Percentiles rank a stretch among this genome's conserved stretches.
phyloP scores from a whole-genome alignment of 2,113 vertebrate genomes.

The Hirundichthys speculiger region DNA sequence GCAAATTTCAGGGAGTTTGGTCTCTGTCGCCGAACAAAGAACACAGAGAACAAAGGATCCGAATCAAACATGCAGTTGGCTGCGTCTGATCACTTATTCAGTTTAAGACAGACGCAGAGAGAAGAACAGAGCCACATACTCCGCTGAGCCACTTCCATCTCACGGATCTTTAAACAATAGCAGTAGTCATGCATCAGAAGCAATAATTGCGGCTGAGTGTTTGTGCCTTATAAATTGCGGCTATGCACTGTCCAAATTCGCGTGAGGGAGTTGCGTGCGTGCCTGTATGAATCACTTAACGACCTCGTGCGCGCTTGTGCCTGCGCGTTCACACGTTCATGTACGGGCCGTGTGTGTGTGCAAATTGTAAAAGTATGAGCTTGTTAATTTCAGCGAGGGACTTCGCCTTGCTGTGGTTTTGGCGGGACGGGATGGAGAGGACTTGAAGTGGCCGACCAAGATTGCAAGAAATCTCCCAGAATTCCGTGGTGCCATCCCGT shows the following conservation, averaged over 20 bases:
- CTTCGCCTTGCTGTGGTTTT: constrained; percentile 82
- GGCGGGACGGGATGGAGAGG: constrained; percentile 64
- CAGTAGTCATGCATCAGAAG: constrained; percentile 70
- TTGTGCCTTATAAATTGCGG: constrained; percentile 65
- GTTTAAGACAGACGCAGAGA: constrained; percentile 35
- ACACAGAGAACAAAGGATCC: no score
- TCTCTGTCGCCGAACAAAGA: no score
- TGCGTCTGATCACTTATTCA: constrained; percentile 34
- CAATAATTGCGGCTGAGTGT: constrained; percentile 66
- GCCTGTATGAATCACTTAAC: constrained; percentile 43
- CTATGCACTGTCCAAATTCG: constrained; percentile 50
- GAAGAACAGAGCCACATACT: constrained; percentile 48
- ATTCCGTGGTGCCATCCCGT: constrained; percentile 61
- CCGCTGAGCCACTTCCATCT: constrained; percentile 57
- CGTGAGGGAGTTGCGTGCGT: constrained; percentile 42
- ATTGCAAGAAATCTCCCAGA: constrained; percentile 76
- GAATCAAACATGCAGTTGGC: background rate
- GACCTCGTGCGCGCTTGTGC: constrained; percentile 12
- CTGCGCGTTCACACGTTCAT: constrained; percentile 52
- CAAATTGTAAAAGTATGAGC: constrained; percentile 82
- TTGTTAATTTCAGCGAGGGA: constrained; percentile 82
- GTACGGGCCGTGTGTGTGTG: constrained; percentile 68
- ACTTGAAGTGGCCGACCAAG: constrained; percentile 81
- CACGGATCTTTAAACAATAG: constrained; percentile 68
- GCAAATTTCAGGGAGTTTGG: no score